Percentiles rank a stretch among this genome's conserved stretches.
phyloP scores from a whole-genome alignment of 1,140 invertebrate species.

The Polypedilum vanderplanki region DNA sequence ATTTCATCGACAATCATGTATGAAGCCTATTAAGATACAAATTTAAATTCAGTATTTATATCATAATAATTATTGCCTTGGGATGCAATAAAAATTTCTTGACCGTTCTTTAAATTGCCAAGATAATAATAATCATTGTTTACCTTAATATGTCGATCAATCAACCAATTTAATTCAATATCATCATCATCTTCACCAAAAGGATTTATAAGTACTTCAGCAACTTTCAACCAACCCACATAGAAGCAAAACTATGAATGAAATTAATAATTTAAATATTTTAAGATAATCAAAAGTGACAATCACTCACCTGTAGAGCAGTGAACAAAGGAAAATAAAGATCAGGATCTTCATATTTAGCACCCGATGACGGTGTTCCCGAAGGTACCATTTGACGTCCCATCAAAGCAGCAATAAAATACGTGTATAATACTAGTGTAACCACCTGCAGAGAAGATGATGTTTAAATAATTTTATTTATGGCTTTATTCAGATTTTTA shows the following conservation, averaged over 20 bases:
- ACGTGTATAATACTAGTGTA: slow-evolving; percentile 82
- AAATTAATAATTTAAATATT: slow-evolving; percentile 31
- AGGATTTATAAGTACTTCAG: slow-evolving; percentile 83
- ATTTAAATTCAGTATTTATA: not conserved
- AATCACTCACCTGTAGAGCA: slow-evolving; percentile 64
- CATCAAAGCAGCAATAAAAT: slow-evolving; percentile 81
- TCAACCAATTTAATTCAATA: slow-evolving; percentile 84
- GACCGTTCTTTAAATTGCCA: no score
- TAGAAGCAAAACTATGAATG: slow-evolving; percentile 87
- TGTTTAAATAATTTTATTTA: slow-evolving; percentile 19
- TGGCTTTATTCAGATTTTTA: not conserved
- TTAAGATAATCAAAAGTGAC: slow-evolving; percentile 34
- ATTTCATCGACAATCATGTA: slow-evolving; percentile 89
- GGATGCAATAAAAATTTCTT: no score
- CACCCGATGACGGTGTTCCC: slow-evolving; percentile 41
- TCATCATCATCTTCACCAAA: slow-evolving; percentile 95
- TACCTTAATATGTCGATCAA: slow-evolving; percentile 83
- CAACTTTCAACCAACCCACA: slow-evolving; percentile 93
- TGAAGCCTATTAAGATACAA: slow-evolving; percentile 54
- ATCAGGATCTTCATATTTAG: slow-evolving; percentile 66
- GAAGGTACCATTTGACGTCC: slow-evolving; percentile 72
- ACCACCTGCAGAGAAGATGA: slow-evolving; percentile 65
- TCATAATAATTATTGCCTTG: slow-evolving; percentile 24
- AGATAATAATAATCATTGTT: no score
- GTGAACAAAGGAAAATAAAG: slow-evolving; percentile 92